Conservation (phyloP, 2,113 vertebrate species). For the Scomber japonicus region DNA sequence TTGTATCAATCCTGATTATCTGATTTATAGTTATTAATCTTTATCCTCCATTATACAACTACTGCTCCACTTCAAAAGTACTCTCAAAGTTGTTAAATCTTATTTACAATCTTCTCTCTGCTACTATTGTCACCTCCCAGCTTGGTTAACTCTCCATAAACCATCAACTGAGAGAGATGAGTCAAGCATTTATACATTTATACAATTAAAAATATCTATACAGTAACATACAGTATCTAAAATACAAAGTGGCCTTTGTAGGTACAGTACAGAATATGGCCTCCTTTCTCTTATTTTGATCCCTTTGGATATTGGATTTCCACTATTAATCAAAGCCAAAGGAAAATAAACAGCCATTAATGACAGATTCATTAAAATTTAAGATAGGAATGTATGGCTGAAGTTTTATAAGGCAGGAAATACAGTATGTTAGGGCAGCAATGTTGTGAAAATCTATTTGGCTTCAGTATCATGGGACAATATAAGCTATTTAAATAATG, state of each 20-base stretch:
- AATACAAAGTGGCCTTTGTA: slow-evolving; percentile 77
- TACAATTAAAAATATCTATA: slow-evolving; percentile 79
- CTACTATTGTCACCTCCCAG: slow-evolving; percentile 51
- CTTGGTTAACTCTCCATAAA: slow-evolving; percentile 45
- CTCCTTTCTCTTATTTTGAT: slow-evolving; percentile 63
- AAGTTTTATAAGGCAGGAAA: slow-evolving; percentile 79
- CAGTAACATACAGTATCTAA: slow-evolving; percentile 78
- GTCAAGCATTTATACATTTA: slow-evolving; percentile 75
- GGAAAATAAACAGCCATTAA: slow-evolving; percentile 50
- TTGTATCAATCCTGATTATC: slow-evolving; percentile 58
- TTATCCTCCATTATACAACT: slow-evolving; percentile 43
- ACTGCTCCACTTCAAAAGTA: slow-evolving; percentile 47
- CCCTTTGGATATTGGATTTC: slow-evolving; percentile 57
- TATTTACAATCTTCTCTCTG: slow-evolving; percentile 78
- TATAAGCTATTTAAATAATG: slow-evolving; percentile 45
- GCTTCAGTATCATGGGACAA: slow-evolving; percentile 64
- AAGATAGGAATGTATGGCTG: slow-evolving; percentile 77
- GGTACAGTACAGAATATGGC: slow-evolving; percentile 77
- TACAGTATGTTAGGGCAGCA: slow-evolving; percentile 57
- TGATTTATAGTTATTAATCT: slow-evolving; percentile 57
- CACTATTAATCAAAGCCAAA: slow-evolving; percentile 43
- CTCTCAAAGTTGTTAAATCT: slow-evolving; percentile 55
- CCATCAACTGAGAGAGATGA: slow-evolving; percentile 55
- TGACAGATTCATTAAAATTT: slow-evolving; percentile 55
- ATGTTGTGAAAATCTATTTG: slow-evolving; percentile 70